phyloP scores from a whole-genome alignment of 2,797 vertebrate genomes.

The Mormyrops boulengeri region DNA sequence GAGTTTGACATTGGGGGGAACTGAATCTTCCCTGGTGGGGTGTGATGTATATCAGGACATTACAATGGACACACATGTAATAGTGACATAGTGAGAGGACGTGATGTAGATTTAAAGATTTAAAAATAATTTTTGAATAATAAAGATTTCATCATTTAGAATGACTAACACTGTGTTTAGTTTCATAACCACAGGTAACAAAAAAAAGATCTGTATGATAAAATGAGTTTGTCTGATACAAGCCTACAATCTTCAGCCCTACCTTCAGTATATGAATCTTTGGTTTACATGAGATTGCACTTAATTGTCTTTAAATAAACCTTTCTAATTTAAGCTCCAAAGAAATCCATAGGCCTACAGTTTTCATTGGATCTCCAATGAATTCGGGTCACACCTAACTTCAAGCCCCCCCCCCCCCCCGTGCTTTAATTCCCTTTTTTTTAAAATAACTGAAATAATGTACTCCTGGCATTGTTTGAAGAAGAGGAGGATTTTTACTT shows the following conservation, averaged over 20 bases:
- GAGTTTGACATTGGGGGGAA: neutral
- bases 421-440: too few relatives aligned
- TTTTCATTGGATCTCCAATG: too few relatives aligned
- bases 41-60: neutral
- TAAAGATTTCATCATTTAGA: neutral
- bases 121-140: neutral
- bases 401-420: too few relatives aligned
- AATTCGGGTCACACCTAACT: too few relatives aligned
- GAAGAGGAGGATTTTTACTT: too few relatives aligned
- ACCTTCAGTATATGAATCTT: neutral
- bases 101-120: neutral
- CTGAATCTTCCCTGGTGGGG: neutral
- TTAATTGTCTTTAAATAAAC: neutral
- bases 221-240: neutral
- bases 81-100: neutral
- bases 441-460: too few relatives aligned
- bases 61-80: neutral
- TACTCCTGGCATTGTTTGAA: too few relatives aligned
- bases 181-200: neutral
- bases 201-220: neutral
- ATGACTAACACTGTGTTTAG: neutral
- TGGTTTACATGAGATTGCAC: neutral
- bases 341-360: neutral
- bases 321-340: neutral
- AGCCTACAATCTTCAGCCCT: neutral